Evolutionary conservation across 2,113 vertebrate species (phyloP), one percentile per base, ranked within the genome.

Genomic region (Calyptomena viridis): DNA sequence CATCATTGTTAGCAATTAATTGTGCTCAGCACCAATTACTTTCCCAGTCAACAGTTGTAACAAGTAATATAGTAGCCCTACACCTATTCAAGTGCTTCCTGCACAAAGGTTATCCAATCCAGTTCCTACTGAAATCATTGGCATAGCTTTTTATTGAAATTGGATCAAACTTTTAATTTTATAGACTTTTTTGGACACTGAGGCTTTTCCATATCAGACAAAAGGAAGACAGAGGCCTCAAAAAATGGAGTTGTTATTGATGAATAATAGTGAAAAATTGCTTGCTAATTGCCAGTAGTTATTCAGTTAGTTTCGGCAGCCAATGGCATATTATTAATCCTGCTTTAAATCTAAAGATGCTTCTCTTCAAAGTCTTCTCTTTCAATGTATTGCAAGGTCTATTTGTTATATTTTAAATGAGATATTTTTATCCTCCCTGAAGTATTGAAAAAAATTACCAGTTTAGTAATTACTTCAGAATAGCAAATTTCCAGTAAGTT

Each of bases 361-460:
- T 80, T 90, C 37, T 77, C 42, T 82, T 89, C 77, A 75, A 85
- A 88, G 17, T 63, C 46, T 87, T 27, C 25, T 91, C 52, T 91
- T 87, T 91, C 66, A 89, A 23, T 84, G 42, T 73, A 55, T 33
- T 42, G 30, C 89, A 63, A 89, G 23, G 35, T 74, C 64, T 74
- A 74, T 91, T 95, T 94, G 56, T 60, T 12, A 2, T 77, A 42
- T 84, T 93, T 88, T 84, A 92, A 52, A 84, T 44, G 4, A 92
- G 39, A 47, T 84, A 63, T 74, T 92, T 94, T 93, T 77, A 88
- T 92, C 72, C n/a, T 86, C 77, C 90, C 83, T 90, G 59, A 88
- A 92, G 33, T 86, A 88, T 2, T 58, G 79, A 84, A 93, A 96
- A 91, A 88, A 83, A 58, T n/a, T 46, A 55, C 59, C 55, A 39